These are phyloP conservation scores for Urocitellus parryii DNA, from an alignment of 2,113 vertebrate species.

Conservation along the genomic window DNA sequence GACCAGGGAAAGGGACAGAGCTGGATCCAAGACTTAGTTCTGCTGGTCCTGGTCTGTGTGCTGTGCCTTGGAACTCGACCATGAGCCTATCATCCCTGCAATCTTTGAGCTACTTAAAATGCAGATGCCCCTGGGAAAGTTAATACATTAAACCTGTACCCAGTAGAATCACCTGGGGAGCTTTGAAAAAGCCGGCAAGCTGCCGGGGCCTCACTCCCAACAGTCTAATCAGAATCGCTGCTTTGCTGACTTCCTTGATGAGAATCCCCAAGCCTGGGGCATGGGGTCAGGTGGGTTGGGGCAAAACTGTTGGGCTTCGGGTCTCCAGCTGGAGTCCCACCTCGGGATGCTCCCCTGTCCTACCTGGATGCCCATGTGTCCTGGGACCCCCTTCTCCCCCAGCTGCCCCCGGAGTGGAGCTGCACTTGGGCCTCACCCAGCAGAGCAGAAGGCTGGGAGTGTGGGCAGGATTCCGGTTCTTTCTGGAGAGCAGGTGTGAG, in stretches of 20 bases:
- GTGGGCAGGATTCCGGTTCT: background rate
- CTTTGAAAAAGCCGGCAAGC: no score
- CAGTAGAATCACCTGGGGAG: background rate
- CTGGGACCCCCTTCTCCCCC: background rate
- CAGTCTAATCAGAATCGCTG: background rate
- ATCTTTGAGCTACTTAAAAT: background rate
- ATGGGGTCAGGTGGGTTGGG: no score
- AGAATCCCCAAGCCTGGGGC: background rate
- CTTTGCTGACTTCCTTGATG: background rate
- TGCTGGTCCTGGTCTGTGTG: background rate
- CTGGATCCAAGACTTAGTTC: background rate
- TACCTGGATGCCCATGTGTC: background rate
- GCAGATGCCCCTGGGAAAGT: background rate
- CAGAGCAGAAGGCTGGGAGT: no score
- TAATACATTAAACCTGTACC: background rate
- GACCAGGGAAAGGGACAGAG: background rate
- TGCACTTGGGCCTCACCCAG: rapidly evolving
- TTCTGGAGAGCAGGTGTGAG: background rate
- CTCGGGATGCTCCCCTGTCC: background rate
- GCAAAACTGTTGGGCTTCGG: background rate
- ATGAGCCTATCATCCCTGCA: rapidly evolving
- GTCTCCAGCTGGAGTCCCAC: background rate
- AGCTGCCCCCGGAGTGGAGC: rapidly evolving
- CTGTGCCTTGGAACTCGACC: background rate
- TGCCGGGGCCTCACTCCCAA: background rate